phyloP scores from a whole-genome alignment of 2,797 vertebrate species.

The Gila robusta region DNA sequence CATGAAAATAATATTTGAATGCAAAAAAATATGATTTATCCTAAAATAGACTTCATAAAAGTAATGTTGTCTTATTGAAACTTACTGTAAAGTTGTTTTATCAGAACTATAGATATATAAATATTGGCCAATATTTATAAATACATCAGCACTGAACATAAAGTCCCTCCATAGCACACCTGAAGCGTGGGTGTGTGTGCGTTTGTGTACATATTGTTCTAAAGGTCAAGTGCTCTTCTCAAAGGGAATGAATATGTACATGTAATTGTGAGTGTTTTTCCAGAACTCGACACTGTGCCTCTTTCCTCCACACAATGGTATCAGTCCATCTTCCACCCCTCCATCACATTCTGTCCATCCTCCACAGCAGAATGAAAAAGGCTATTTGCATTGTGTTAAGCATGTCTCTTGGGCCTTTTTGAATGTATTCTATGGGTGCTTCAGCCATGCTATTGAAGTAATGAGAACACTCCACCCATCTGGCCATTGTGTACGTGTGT shows the following conservation, averaged over 20 bases:
- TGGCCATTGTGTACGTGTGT: slow-evolving; percentile 74
- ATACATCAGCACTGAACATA: slow-evolving; percentile 1
- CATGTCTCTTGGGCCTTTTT: slow-evolving; percentile 67
- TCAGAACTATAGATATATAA: neutral
- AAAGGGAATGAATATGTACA: slow-evolving; percentile 50
- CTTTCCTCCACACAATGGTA: slow-evolving; percentile 48
- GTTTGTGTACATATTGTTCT: slow-evolving; percentile 21
- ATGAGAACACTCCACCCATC: slow-evolving; percentile 78
- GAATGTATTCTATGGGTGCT: slow-evolving; percentile 75
- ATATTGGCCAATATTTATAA: slow-evolving; percentile 21
- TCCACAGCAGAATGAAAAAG: slow-evolving; percentile 50
- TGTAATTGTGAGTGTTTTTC: slow-evolving; percentile 49
- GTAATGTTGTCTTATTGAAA: neutral
- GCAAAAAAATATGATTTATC: neutral
- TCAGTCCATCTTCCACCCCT: slow-evolving; percentile 53
- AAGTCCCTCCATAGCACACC: slow-evolving; percentile 11
- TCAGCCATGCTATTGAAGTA: slow-evolving; percentile 75
- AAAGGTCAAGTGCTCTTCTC: slow-evolving; percentile 55
- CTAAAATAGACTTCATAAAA: neutral
- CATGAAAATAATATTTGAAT: neutral
- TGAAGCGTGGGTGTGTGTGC: slow-evolving; percentile 26
- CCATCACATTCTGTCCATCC: slow-evolving; percentile 55
- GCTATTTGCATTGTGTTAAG: slow-evolving; percentile 51
- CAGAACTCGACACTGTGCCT: slow-evolving; percentile 31
- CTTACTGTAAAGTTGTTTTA: neutral